These are phyloP conservation scores for Drosophila macrothrix DNA, from an alignment of 2,888 invertebrate species.

Conservation along the genomic window DNA sequence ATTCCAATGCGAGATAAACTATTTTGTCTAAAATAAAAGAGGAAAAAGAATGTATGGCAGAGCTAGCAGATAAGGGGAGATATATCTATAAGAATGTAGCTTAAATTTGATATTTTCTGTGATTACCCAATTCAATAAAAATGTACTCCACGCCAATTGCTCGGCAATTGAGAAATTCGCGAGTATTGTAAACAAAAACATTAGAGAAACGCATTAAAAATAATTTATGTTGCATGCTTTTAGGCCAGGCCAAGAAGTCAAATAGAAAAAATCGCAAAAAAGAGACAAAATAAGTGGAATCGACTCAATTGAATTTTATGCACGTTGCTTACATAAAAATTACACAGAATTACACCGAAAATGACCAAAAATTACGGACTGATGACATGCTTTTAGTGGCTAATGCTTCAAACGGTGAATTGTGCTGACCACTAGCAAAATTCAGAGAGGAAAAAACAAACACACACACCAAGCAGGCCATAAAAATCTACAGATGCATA, in stretches of 20 bases:
- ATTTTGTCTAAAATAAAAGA: neutral
- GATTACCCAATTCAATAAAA: neutral
- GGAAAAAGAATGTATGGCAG: neutral
- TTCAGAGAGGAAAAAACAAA: conserved; percentile 32
- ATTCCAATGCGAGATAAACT: neutral
- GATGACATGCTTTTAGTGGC: conserved; percentile 76
- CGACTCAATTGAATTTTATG: conserved; percentile 73
- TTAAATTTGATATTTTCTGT: neutral
- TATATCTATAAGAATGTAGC: neutral
- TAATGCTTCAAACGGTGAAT: conserved; percentile 61
- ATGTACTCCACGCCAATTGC: neutral
- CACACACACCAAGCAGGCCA: conserved; percentile 52
- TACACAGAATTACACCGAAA: conserved; percentile 56
- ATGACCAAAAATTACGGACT: conserved; percentile 57
- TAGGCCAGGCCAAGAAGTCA: conserved; percentile 46
- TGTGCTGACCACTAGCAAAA: conserved; percentile 64
- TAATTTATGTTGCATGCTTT: conserved; percentile 76
- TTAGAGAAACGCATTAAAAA: conserved; percentile 55
- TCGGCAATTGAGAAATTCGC: neutral
- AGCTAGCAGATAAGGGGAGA: neutral
- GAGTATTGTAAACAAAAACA: conserved; percentile 70
- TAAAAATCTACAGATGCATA: conserved; percentile 77
- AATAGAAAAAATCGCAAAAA: conserved; percentile 3
- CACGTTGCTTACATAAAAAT: conserved; percentile 55
- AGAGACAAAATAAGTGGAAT: neutral